phyloP scores from a whole-genome alignment of 2,113 vertebrate genomes.

The Sinocyclocheilus rhinocerous region DNA sequence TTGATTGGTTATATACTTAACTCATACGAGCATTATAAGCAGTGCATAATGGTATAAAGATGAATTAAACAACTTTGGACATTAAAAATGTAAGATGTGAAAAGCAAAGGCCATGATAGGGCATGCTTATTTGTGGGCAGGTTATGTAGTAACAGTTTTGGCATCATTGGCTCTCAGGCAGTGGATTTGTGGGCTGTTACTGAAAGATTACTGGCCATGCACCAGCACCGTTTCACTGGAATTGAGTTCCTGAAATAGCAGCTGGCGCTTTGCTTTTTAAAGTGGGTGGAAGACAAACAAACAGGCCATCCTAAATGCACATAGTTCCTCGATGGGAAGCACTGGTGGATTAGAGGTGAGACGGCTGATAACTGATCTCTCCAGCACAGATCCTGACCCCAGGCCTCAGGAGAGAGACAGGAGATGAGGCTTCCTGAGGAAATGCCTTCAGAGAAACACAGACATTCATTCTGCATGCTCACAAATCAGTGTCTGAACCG shows the following conservation, averaged over 20 bases:
- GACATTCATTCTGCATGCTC: not conserved
- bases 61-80: not conserved
- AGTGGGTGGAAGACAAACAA: slow-evolving; percentile 16
- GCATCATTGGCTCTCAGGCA: not conserved
- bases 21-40: not conserved
- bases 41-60: not conserved
- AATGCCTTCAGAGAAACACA: slow-evolving; percentile 4
- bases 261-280: not conserved
- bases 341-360: not conserved
- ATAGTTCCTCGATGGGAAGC: not conserved
- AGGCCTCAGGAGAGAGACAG: not conserved
- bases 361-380: not conserved
- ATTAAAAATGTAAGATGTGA: not conserved
- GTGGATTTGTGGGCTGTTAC: not conserved
- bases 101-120: not conserved
- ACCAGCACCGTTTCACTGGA: not conserved
- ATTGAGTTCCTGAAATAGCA: not conserved
- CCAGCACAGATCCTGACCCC: not conserved
- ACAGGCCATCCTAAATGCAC: not conserved
- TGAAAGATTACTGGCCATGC: not conserved
- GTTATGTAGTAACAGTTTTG: not conserved
- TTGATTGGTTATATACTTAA: not conserved
- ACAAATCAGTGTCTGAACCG: not conserved
- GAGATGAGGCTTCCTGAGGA: slow-evolving; percentile 40
- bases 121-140: not conserved